Base-by-base conservation (phyloP, 2,888 invertebrate species). In the Dynastes tityus region DNA sequence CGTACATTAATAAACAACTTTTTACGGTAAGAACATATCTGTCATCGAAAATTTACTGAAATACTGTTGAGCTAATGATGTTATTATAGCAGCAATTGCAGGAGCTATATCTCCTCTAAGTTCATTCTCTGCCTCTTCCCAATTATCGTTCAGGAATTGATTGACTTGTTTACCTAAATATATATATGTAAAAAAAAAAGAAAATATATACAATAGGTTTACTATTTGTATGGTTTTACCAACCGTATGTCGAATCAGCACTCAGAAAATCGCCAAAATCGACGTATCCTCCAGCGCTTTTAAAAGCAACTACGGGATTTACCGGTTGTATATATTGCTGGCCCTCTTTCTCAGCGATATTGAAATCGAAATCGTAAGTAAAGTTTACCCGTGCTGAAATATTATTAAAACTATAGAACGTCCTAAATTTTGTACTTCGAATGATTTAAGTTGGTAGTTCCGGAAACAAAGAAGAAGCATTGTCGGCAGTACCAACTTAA, bases 131-230 rank as follows among this genome's bases (percentile, higher is more conserved):
- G 67, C 65, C 13, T 67, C 65, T 16, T 65, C 32, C 76, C 76
- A 76, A 61, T 76, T 76, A 55, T 76, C 76, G 32, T 76, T 67
- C 27, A 76, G 32, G 67, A 76, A 76, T 27, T 76, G 53, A n/a
- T 76, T 76, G 13, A 76, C 76, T 53, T 65, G 67, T 8, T n/a
- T 16, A 2, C 76, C 76, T 76, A 51, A 75, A 75, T 9, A 0
- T 37, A 37, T 5, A 5, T 22, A 37, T 37, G 32, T 37, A 37
- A 37, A 37, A 37, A 5, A 5, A 37, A 37, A 37, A 1, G 32
- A 22, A 37, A 5, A 37, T 37, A 37, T 5, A 37, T 4, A 37
- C 32, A 37, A 37, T 5, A 5, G 2, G 32, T 4, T 32, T 32
- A 32, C 4, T 32, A 32, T 32, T 4, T 2, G 32, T 63, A n/a